Evolutionary conservation across 2,113 vertebrate genomes (phyloP).

Genomic region (Girardinichthys multiradiatus): DNA sequence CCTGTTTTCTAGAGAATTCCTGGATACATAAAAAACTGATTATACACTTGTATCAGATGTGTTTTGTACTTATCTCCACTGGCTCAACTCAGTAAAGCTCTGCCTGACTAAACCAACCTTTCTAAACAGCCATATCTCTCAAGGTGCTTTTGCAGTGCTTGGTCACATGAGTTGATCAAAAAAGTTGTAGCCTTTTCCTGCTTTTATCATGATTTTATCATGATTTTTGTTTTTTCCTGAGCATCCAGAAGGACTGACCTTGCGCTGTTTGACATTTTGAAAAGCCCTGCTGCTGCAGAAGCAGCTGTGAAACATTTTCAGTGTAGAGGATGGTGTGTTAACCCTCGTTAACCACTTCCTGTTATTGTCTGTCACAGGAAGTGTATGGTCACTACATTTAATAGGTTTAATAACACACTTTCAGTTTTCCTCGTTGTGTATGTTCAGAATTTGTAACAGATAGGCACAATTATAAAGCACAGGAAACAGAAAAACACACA

Average conservation of each 20-base stretch:
- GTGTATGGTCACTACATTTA: conserved; percentile 69
- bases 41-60: neutral
- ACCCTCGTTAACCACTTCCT: conserved; percentile 82
- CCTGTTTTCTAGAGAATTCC: neutral
- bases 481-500: conserved; percentile 23
- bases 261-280: conserved; percentile 8
- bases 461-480: conserved; percentile 12
- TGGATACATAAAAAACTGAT: neutral
- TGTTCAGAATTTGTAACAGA: conserved; percentile 40
- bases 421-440: conserved; percentile 57
- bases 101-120: neutral
- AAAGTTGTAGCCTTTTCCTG: conserved; percentile 56
- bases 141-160: conserved; percentile 11
- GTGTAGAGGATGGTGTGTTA: conserved; percentile 37
- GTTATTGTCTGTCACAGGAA: conserved; percentile 80
- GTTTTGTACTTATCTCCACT: neutral
- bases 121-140: neutral
- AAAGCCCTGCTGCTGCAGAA: conserved; percentile 48
- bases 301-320: conserved; percentile 51
- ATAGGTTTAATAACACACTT: conserved; percentile 69
- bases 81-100: conserved; percentile 7
- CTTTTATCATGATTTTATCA: conserved; percentile 35
- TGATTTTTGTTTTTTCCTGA: conserved; percentile 7
- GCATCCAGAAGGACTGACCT: conserved; percentile 25
- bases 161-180: conserved; percentile 9